Conservation (phyloP, 2,797 vertebrate genomes). For the Otus scops region DNA sequence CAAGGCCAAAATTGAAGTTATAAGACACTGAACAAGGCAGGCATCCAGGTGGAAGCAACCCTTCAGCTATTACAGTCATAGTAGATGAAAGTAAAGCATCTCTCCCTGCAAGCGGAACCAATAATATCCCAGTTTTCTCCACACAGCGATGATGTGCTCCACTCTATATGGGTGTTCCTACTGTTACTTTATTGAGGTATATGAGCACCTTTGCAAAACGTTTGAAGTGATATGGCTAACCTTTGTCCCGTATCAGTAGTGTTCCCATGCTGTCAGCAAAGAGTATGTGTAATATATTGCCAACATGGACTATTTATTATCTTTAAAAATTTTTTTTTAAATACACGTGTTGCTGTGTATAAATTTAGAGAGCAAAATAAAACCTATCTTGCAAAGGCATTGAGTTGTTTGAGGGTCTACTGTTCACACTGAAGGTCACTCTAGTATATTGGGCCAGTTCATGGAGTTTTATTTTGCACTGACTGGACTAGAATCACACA, state of each 20-base stretch:
- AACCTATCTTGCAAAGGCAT: background rate
- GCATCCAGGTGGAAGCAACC: background rate
- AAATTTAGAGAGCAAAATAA: background rate
- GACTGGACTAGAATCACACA: background rate
- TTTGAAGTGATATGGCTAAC: background rate
- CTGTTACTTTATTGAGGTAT: background rate
- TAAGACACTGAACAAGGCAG: background rate
- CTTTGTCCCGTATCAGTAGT: background rate
- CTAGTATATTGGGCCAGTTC: background rate
- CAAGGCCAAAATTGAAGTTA: background rate
- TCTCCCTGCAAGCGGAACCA: background rate
- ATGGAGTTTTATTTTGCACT: background rate
- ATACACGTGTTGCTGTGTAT: background rate
- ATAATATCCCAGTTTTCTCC: background rate
- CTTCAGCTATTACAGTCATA: background rate
- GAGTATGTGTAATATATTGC: background rate
- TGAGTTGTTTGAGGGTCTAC: background rate
- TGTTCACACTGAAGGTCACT: background rate
- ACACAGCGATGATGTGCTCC: background rate
- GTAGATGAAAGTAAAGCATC: background rate
- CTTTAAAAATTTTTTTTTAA: background rate
- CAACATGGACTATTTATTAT: background rate
- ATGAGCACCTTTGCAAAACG: background rate
- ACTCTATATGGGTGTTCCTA: background rate
- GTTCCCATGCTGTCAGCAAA: background rate